Conservation (phyloP, 1,140 invertebrate species). For the Trichoplusia ni region DNA sequence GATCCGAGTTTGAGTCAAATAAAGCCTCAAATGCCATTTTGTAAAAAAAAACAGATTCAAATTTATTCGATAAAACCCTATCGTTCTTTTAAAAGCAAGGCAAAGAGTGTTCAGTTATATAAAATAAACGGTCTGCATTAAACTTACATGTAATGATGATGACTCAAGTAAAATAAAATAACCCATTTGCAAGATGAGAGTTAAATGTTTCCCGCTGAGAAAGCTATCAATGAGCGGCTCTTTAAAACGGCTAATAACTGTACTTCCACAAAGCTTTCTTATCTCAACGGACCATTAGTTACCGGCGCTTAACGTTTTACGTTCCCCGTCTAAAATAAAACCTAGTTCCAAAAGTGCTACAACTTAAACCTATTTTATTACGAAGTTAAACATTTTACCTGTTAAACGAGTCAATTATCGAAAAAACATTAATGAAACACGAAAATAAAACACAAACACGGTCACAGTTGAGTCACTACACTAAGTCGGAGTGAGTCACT, state of each 20-base stretch:
- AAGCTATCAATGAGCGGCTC: conserved; percentile 11
- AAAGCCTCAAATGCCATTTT: too few species aligned
- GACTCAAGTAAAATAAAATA: not conserved
- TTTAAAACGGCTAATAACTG: conserved; percentile 33
- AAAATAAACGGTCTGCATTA: not conserved
- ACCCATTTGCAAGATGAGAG: not conserved
- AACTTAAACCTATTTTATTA: conserved; percentile 43
- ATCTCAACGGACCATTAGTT: conserved; percentile 74
- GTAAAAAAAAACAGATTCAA: too few species aligned
- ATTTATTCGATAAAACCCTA: too few species aligned
- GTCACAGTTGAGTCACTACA: conserved; percentile 40
- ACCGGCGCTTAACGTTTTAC: conserved; percentile 59
- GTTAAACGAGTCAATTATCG: conserved; percentile 16
- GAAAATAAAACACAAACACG: conserved; percentile 48
- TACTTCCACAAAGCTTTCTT: conserved; percentile 44
- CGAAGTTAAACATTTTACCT: conserved; percentile 19
- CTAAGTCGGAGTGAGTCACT: conserved; percentile 14
- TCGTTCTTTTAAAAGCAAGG: too few species aligned
- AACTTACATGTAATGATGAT: not conserved
- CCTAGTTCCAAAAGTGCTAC: conserved; percentile 45
- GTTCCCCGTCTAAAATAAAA: conserved; percentile 61
- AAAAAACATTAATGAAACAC: conserved; percentile 23
- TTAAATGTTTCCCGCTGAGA: not conserved
- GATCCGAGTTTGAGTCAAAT: too few species aligned
- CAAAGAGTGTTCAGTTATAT: too few species aligned